These are phyloP conservation scores for Vireo griseus DNA, from an alignment of 2,797 vertebrate species.

Conservation along the genomic window DNA sequence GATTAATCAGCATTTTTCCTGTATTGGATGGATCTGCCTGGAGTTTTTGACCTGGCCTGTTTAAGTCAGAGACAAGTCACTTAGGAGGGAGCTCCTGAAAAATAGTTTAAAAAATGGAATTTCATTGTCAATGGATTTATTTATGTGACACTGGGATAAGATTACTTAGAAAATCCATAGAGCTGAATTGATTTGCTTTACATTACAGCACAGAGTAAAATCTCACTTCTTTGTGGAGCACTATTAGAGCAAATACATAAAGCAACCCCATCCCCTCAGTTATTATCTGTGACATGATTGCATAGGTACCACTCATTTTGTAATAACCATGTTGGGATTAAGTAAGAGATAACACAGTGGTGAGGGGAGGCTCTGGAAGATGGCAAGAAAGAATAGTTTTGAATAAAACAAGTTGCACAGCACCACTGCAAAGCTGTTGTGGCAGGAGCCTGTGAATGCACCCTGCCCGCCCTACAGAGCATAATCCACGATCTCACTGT, in stretches of 20 bases:
- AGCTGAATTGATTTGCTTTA: background rate
- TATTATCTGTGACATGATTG: background rate
- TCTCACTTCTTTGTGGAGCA: background rate
- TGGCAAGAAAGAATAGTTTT: background rate
- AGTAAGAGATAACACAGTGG: background rate
- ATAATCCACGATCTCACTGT: background rate
- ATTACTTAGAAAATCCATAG: background rate
- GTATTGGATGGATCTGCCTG: background rate
- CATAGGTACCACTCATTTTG: rapidly evolving
- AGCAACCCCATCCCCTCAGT: background rate
- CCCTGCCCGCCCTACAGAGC: background rate
- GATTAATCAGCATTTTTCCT: background rate
- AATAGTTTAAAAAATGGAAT: background rate
- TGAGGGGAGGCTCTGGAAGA: background rate
- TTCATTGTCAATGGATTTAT: background rate
- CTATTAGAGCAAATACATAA: background rate
- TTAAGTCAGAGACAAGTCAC: background rate
- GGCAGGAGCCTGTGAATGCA: background rate
- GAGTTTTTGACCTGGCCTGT: background rate
- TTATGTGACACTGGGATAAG: background rate
- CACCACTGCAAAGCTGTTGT: background rate
- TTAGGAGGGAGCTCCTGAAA: background rate
- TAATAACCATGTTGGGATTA: rapidly evolving
- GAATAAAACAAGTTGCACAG: background rate
- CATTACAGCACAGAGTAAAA: background rate